These are phyloP conservation scores for Aeoliscus strigatus DNA, from an alignment of 2,797 vertebrate species.

Conservation along the genomic window DNA sequence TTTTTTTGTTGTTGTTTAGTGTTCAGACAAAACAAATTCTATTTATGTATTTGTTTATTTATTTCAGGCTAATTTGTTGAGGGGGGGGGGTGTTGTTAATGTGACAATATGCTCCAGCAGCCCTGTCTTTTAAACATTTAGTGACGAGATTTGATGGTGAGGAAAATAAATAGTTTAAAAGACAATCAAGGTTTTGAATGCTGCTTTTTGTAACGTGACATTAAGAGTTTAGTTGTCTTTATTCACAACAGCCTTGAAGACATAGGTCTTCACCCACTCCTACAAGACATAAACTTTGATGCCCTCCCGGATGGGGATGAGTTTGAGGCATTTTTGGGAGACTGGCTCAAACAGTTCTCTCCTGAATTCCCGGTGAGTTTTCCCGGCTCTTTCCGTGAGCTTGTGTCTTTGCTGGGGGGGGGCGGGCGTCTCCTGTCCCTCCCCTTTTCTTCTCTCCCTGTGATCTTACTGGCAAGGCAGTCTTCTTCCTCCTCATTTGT, in stretches of 20 bases:
- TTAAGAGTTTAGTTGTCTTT: conserved; percentile 97
- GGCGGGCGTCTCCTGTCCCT: conserved; percentile 49
- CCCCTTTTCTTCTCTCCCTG: conserved; percentile 71
- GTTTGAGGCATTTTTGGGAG: conserved; percentile 83
- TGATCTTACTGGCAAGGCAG: conserved; percentile 53
- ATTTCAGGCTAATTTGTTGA: conserved; percentile 72
- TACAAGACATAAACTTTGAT: conserved; percentile 89
- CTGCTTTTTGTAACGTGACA: conserved; percentile 89
- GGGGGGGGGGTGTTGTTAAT: conserved; percentile 79
- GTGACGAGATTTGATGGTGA: conserved; percentile 62
- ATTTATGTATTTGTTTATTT: conserved; percentile 65
- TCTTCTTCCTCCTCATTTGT: conserved; percentile 66
- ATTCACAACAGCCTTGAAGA: conserved; percentile 92
- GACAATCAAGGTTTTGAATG: conserved; percentile 91
- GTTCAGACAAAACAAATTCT: conserved; percentile 63
- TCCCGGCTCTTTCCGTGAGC: conserved; percentile 73
- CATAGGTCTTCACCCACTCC: conserved; percentile 87
- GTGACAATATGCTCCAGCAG: conserved; percentile 77
- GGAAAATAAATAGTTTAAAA: conserved; percentile 85
- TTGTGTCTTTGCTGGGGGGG: conserved; percentile 55
- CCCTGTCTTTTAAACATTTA: conserved; percentile 90
- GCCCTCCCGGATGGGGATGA: conserved; percentile 85
- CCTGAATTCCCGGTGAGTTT: conserved; percentile 78
- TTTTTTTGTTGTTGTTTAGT: conserved; percentile 72
- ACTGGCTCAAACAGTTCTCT: conserved; percentile 82